Evolutionary conservation across 2,113 vertebrate species (phyloP), one percentile per base, ranked within the genome.

Genomic region (Phalacrocorax brasilianus): DNA sequence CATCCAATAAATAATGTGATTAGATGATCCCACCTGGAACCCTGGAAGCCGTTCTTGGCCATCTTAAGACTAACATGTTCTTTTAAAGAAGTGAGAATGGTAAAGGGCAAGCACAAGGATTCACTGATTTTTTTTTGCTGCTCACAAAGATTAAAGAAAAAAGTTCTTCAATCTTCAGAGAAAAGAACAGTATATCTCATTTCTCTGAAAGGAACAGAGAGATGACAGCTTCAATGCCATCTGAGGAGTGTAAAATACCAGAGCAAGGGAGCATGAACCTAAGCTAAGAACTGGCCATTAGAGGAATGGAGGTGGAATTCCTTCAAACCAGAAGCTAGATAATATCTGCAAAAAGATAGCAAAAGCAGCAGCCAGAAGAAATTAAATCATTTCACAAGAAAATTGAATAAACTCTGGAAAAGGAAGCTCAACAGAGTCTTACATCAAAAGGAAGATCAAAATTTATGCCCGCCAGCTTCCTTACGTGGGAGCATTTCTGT

Each of bases 141-240:
- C 42, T 89, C 82, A 40, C 17, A 68, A 84, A 94, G 79, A 92
- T 91, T 77, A 86, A 92, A 95, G 84, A 72, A 91, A 91, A 75
- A 90, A 40, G 50, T 87, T 86, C 20, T 83, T 73, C 40, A 59
- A 65, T 33, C 50, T 62, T 77, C 71, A 67, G 52, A 63, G 35
- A 61, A 89, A 93, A 91, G 77, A 85, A 59, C 30, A 62, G 42
- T 58, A 3, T 40, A 58, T 63, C 75, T 83, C 53, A 40, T 58
- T 83, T 81, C 55, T 92, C 79, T 80, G 73, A 89, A 94, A 73
- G 61, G 73, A 77, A 63, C 2, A 83, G 63, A 83, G 56, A 72
- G 44, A 47, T 28, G 73, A 52, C 74, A 92, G 66, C 84, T 89
- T 56, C 86, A 33, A 8, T 70, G 62, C 62, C 66, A 30, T 56